These are phyloP conservation scores for Hyppa rectilinea DNA, from an alignment of 2,888 invertebrate species.

Conservation along the genomic window DNA sequence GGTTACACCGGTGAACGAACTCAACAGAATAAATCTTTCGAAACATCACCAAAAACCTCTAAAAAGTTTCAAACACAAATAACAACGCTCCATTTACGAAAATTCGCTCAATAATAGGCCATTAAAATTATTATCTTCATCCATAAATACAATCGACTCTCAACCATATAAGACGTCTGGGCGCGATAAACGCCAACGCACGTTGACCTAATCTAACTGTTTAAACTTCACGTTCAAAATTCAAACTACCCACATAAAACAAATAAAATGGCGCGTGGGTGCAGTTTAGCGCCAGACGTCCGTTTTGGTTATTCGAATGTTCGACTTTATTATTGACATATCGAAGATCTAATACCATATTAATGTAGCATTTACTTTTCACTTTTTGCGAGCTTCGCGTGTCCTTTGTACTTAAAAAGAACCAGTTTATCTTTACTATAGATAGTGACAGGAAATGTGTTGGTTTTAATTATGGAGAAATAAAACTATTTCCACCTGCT, in stretches of 20 bases:
- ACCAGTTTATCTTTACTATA: constrained; percentile 14
- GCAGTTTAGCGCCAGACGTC: constrained; percentile 53
- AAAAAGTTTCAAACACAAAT: constrained; percentile 15
- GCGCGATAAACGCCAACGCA: constrained; percentile 72
- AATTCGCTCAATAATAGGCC: constrained; percentile 43
- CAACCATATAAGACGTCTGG: constrained; percentile 66
- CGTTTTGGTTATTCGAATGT: constrained; percentile 48
- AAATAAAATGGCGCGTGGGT: constrained; percentile 62
- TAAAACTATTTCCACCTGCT: constrained; percentile 55
- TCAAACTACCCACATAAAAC: constrained; percentile 66
- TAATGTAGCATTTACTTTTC: constrained; percentile 21
- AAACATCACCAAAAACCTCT: constrained; percentile 23
- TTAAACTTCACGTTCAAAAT: constrained; percentile 62
- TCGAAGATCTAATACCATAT: constrained; percentile 45
- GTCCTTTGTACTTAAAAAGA: constrained; percentile 15
- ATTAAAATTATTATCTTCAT: constrained; percentile 55
- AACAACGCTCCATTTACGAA: constrained; percentile 31
- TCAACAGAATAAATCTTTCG: constrained; percentile 25
- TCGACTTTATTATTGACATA: constrained; percentile 41
- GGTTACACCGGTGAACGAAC: neutral
- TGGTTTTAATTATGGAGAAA: constrained; percentile 30
- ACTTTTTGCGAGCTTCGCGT: neutral
- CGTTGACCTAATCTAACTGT: constrained; percentile 64
- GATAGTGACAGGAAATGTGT: constrained; percentile 1
- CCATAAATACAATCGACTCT: constrained; percentile 55